Evolutionary conservation across 2,888 invertebrate species (phyloP), one percentile per base, ranked within the genome.

Genomic region (Aethes cnicana): DNA sequence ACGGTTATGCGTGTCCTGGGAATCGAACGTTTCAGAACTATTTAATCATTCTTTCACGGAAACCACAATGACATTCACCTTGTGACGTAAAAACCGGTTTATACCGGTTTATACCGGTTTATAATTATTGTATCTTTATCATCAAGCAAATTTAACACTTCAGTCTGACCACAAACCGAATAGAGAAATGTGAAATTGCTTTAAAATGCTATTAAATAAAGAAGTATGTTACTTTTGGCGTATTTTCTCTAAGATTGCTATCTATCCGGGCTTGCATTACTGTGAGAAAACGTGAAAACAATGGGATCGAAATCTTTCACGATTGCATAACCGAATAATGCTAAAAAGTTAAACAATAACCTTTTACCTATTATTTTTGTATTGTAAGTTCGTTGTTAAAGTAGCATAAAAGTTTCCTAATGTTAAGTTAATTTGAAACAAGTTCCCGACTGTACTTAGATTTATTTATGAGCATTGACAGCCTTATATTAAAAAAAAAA

Each of bases 281-380:
- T 39, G 26, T 52, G 52, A 39, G 52, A 52, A 52, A 39, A 44
- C 17, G 26, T 25, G n/a, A 12, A 33, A 8, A 47, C 46, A 52
- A 52, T 52, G 44, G 9, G 21, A 14, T 39, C 44, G 18, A 46
- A 44, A 52, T 52, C 30, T 39, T 46, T 52, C 39, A 28, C 18
- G 37, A 20, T 16, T 26, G 20, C 5, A 7, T 32, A 44, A 52
- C 18, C 18, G 8, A 42, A 11, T 39, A 21, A 41, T 17, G 36
- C 41, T 7, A 11, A 36, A n/a, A 14, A 20, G 26, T n/a, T 32
- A 32, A 14, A 32, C 42, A 30, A 25, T 50, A 43, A 50, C 36
- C 50, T 50, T 50, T 37, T 43, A 30, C 21, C 32, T 26, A 28
- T 7, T 16, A 35, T 28, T n/a, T n/a, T n/a, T n/a, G n/a, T n/a